Percentiles rank a stretch among this genome's conserved stretches.
phyloP scores from a whole-genome alignment of 2,888 invertebrate genomes.

The Leptinotarsa haldemani region DNA sequence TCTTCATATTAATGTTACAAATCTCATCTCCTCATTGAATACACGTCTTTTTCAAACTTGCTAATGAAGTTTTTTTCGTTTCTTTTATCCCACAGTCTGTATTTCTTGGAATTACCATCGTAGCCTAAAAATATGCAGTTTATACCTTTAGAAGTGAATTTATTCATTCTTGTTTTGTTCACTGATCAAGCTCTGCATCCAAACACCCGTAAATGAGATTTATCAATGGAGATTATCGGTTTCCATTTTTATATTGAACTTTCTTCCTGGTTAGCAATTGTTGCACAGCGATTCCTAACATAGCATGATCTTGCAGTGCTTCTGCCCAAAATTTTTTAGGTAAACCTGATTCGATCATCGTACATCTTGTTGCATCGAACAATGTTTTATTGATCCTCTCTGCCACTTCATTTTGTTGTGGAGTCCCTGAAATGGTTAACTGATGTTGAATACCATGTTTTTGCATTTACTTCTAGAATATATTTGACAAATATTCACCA shows the following conservation, averaged over 20 bases:
- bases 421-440: constrained; percentile 23
- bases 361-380: not conserved
- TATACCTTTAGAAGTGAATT: not conserved
- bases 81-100: not conserved
- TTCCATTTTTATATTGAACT: no score
- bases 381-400: constrained; percentile 30
- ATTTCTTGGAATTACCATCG: not conserved
- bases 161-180: no score
- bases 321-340: constrained; percentile 11
- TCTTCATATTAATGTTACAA: not conserved
- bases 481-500: constrained; percentile 27
- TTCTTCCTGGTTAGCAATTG: not conserved
- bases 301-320: constrained; percentile 1
- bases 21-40: no score
- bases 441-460: constrained; percentile 26
- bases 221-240: no score
- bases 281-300: constrained; percentile 4
- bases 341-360: constrained; percentile 5
- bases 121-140: no score
- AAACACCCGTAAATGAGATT: no score
- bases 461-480: constrained; percentile 20
- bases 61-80: not conserved
- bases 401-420: constrained; percentile 30
- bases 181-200: no score
- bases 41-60: not conserved